These are phyloP conservation scores for Murina feae DNA, from an alignment of 2,113 vertebrate species.

Conservation along the genomic window DNA sequence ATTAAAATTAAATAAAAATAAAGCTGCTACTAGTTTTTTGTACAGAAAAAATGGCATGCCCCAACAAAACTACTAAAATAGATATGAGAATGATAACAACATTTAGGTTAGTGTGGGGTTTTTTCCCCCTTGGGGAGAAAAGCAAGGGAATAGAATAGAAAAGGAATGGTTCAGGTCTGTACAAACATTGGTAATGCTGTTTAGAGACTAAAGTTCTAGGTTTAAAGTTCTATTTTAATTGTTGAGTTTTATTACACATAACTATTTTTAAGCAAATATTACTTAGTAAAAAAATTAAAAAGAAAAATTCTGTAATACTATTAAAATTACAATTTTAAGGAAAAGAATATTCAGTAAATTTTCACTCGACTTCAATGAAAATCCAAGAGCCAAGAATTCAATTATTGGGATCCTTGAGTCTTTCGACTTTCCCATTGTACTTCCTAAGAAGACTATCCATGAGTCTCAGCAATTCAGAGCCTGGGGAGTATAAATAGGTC, in stretches of 20 bases:
- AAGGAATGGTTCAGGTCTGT: background rate
- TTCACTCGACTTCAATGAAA: constrained; percentile 5
- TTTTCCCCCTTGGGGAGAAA: background rate
- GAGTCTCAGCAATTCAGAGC: background rate
- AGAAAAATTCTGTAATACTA: background rate
- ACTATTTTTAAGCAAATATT: background rate
- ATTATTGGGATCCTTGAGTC: background rate
- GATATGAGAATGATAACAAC: background rate
- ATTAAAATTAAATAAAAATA: background rate
- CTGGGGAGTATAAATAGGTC: background rate
- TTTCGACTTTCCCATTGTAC: background rate
- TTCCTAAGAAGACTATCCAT: background rate
- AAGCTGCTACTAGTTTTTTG: background rate
- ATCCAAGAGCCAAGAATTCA: background rate
- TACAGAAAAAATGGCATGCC: background rate
- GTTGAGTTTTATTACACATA: background rate
- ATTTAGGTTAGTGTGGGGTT: background rate
- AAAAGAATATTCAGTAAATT: background rate
- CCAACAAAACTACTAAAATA: background rate
- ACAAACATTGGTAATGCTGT: background rate
- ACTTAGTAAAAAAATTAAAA: background rate
- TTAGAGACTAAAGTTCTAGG: background rate
- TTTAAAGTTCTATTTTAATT: background rate
- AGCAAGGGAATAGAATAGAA: background rate
- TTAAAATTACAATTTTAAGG: background rate